These are phyloP conservation scores for Lepus americanus DNA, from an alignment of 2,113 vertebrate species.

Conservation along the genomic window DNA sequence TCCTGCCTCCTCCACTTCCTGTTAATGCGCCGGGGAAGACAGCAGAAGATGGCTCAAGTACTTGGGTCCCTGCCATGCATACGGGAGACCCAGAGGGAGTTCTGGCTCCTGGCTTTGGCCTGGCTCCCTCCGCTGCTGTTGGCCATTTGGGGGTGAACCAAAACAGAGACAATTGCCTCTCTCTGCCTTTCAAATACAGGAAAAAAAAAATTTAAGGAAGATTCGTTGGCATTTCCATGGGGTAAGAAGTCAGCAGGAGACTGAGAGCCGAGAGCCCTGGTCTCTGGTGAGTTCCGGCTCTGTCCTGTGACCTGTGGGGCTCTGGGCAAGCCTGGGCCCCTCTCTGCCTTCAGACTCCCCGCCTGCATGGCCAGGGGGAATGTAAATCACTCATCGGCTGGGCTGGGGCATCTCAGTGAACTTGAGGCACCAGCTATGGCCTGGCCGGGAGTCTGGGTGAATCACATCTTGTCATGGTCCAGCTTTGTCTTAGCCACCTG, in stretches of 20 bases:
- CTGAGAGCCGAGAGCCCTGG: neutral
- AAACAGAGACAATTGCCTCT: too few species aligned
- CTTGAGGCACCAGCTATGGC: fast-evolving
- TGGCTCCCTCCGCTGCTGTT: too few species aligned
- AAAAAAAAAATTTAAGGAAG: too few species aligned
- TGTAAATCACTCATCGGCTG: fast-evolving
- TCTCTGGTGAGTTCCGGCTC: neutral
- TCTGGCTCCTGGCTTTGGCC: too few species aligned
- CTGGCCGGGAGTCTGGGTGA: neutral
- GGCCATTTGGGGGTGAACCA: too few species aligned
- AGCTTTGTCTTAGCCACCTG: neutral
- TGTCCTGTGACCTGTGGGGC: neutral
- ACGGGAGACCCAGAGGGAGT: too few species aligned
- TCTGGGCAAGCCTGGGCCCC: neutral
- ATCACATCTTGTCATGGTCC: neutral
- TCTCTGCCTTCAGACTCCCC: neutral
- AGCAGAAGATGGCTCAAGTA: too few species aligned
- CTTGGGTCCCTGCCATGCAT: too few species aligned
- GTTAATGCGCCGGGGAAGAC: too few species aligned
- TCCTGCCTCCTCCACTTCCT: too few species aligned
- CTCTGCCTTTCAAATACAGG: too few species aligned
- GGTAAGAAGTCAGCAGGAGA: neutral
- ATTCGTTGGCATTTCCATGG: neutral
- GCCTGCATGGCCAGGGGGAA: neutral
- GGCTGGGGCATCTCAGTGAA: too few species aligned